These are phyloP conservation scores for Chaenocephalus aceratus DNA, from an alignment of 2,113 vertebrate species.

Conservation along the genomic window DNA sequence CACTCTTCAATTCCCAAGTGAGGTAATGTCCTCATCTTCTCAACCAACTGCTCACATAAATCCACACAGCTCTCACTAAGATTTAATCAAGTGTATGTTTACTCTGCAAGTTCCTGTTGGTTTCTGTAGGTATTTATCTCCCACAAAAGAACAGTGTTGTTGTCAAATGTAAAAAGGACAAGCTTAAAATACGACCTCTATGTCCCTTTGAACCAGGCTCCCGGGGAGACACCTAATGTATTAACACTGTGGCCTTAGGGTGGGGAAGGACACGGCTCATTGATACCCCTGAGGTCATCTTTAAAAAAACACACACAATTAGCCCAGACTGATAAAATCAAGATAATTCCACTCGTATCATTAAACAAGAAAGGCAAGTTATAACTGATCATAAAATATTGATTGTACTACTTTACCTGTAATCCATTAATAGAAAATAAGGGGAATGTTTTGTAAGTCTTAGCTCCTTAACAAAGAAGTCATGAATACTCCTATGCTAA, in stretches of 20 bases:
- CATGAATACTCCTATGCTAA: not conserved
- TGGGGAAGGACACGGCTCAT: conserved; percentile 25
- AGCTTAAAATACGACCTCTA: not conserved
- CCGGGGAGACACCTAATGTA: not conserved
- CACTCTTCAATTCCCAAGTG: not conserved
- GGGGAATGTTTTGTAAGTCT: not conserved
- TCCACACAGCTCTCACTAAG: not conserved
- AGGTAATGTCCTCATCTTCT: not conserved
- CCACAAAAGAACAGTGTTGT: not conserved
- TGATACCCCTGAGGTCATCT: conserved; percentile 43
- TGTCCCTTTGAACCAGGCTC: conserved; percentile 15
- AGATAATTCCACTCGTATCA: not conserved
- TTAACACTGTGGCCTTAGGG: not conserved
- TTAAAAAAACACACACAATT: conserved; percentile 38
- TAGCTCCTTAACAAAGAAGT: not conserved
- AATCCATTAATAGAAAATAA: not conserved
- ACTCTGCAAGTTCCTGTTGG: not conserved
- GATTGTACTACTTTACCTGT: not conserved
- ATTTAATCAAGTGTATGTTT: conserved; percentile 2
- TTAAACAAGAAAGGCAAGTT: not conserved
- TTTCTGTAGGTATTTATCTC: not conserved
- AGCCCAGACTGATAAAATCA: conserved; percentile 24
- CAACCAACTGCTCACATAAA: not conserved
- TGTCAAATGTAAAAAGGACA: not conserved
- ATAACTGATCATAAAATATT: not conserved